phyloP scores from a whole-genome alignment of 2,113 vertebrate species.

The crab-eating macaque (Macaca fascicularis) region DNA sequence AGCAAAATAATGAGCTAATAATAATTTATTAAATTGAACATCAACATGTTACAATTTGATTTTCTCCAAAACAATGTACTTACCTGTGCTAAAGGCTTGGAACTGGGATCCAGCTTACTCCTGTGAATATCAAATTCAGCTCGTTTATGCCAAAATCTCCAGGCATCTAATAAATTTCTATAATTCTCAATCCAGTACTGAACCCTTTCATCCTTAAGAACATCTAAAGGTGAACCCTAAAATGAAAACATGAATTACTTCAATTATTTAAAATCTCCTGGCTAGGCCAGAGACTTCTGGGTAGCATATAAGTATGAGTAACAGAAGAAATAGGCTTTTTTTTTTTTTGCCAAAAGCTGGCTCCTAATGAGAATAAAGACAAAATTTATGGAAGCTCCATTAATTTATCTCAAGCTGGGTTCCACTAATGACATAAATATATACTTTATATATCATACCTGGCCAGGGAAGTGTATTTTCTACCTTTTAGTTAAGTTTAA shows the following conservation, averaged over 20 bases:
- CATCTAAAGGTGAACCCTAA: conserved; percentile 94
- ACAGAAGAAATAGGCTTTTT: not conserved
- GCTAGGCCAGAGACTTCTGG: not conserved
- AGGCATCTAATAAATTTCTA: conserved; percentile 96
- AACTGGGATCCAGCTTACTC: conserved; percentile 97
- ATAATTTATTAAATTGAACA: not conserved
- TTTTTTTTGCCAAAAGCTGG: not conserved
- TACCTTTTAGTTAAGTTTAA: conserved; percentile 22
- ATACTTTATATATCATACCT: not conserved
- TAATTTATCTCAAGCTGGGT: not conserved
- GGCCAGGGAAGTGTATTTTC: not conserved
- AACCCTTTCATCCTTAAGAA: conserved; percentile 96
- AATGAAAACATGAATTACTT: conserved; percentile 37
- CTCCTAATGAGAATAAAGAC: not conserved
- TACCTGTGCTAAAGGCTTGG: conserved; percentile 98
- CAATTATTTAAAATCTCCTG: not conserved
- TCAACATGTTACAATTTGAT: not conserved
- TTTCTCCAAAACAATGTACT: conserved; percentile 39
- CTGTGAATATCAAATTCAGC: conserved; percentile 99
- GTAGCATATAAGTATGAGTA: not conserved
- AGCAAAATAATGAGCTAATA: not conserved
- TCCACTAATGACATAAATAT: conserved; percentile 2
- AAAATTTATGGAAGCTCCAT: not conserved
- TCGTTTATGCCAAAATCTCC: conserved; percentile 99
- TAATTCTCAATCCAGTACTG: conserved; percentile 99